phyloP scores from a whole-genome alignment of 2,888 invertebrate species.

The Mythimna pallens region DNA sequence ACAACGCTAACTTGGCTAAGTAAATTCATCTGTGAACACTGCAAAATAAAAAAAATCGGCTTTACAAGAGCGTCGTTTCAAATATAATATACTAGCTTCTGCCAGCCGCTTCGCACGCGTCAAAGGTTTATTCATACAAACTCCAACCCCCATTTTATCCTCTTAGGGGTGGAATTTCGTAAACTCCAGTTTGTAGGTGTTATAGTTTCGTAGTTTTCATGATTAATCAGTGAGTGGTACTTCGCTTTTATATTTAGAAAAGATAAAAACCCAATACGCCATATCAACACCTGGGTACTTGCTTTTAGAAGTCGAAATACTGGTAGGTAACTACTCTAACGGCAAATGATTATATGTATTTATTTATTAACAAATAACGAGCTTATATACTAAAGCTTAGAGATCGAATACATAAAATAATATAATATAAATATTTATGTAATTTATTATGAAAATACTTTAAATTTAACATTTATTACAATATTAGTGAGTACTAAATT shows the following conservation, averaged over 20 bases:
- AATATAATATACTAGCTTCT: too few species aligned
- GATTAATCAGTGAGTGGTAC: too few species aligned
- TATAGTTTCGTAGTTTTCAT: too few species aligned
- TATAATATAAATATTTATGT: constrained; percentile 61
- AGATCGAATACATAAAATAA: constrained; percentile 69
- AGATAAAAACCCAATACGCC: neutral
- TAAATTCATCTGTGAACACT: neutral
- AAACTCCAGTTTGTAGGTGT: too few species aligned
- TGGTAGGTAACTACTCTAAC: constrained; percentile 66
- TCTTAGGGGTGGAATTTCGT: too few species aligned
- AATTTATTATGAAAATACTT: constrained; percentile 73
- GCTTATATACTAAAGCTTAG: constrained; percentile 66
- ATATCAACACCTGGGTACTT: constrained; percentile 2
- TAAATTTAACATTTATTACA: constrained; percentile 70
- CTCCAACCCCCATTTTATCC: too few species aligned
- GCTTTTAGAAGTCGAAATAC: constrained; percentile 47
- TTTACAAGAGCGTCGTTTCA: neutral
- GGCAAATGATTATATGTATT: constrained; percentile 64
- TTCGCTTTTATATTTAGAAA: too few species aligned
- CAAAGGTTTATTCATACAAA: too few species aligned
- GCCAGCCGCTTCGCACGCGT: too few species aligned
- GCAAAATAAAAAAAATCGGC: neutral
- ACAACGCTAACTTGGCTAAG: neutral
- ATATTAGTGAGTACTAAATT: constrained; percentile 63
- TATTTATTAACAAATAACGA: constrained; percentile 60